Evolutionary conservation across 2,113 vertebrate genomes (phyloP).

Genomic region (Alligator sinensis): DNA sequence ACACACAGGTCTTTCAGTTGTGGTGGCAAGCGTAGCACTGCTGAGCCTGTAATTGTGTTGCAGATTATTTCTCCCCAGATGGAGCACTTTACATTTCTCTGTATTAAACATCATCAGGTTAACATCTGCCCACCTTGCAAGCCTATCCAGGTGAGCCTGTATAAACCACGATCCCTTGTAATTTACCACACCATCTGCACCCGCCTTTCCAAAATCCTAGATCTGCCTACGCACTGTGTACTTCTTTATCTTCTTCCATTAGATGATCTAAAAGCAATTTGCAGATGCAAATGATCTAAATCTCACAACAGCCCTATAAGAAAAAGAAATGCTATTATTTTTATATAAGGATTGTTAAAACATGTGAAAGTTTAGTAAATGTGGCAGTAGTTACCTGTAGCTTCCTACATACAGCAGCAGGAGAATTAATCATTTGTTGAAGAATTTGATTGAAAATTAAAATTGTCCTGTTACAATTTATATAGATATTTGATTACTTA

Average conservation of each 20-base stretch:
- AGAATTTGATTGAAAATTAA: background rate
- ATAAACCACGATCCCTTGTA: no score
- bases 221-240: background rate
- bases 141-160: no score
- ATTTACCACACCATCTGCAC: no score
- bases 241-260: background rate
- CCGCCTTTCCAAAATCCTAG: no score
- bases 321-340: background rate
- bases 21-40: no score
- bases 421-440: background rate
- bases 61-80: no score
- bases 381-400: background rate
- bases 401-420: background rate
- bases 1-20: no score
- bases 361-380: background rate
- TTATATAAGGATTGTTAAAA: background rate
- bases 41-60: no score
- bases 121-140: no score
- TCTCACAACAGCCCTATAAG: background rate
- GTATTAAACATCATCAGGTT: no score
- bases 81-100: no score
- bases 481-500: background rate
- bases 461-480: conserved; percentile 9
- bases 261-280: background rate
- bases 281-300: background rate